Evolutionary conservation across 2,888 invertebrate species (phyloP).

Genomic region (Tenthredo notha): DNA sequence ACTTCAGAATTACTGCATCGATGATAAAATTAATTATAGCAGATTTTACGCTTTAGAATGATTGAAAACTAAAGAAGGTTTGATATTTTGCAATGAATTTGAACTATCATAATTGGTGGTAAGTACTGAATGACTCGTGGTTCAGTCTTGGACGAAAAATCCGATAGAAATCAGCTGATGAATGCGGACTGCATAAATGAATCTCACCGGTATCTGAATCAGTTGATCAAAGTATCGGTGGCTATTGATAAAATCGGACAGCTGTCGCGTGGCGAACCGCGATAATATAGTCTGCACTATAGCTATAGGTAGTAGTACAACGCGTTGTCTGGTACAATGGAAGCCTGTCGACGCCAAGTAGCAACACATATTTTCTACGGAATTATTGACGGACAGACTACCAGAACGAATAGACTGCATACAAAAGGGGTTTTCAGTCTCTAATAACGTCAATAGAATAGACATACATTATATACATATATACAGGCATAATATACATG

Average conservation of each 20-base stretch:
- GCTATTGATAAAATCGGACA: conserved; percentile 71
- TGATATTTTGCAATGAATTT: background rate
- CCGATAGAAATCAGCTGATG: conserved; percentile 26
- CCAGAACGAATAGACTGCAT: conserved; percentile 62
- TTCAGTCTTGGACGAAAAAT: conserved; percentile 62
- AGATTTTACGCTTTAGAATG: background rate
- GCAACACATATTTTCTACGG: conserved; percentile 42
- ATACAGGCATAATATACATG: background rate
- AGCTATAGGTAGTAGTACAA: conserved; percentile 56
- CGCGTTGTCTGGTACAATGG: conserved; percentile 65
- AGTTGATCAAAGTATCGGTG: conserved; percentile 50
- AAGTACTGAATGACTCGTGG: conserved; percentile 54
- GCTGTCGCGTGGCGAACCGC: conserved; percentile 73
- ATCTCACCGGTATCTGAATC: conserved; percentile 43
- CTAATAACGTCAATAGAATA: conserved; percentile 55
- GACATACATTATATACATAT: conserved; percentile 51
- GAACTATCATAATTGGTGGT: conserved; percentile 39
- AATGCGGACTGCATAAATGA: conserved; percentile 39
- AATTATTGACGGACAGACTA: conserved; percentile 7
- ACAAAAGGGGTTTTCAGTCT: conserved; percentile 64
- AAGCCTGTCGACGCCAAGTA: conserved; percentile 59
- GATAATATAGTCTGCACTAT: conserved; percentile 64
- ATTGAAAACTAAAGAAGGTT: background rate
- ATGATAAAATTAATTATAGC: background rate
- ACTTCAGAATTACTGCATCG: conserved; percentile 1